Evolutionary conservation across 2,888 invertebrate species (phyloP).

Genomic region (Calephelis perditalis): DNA sequence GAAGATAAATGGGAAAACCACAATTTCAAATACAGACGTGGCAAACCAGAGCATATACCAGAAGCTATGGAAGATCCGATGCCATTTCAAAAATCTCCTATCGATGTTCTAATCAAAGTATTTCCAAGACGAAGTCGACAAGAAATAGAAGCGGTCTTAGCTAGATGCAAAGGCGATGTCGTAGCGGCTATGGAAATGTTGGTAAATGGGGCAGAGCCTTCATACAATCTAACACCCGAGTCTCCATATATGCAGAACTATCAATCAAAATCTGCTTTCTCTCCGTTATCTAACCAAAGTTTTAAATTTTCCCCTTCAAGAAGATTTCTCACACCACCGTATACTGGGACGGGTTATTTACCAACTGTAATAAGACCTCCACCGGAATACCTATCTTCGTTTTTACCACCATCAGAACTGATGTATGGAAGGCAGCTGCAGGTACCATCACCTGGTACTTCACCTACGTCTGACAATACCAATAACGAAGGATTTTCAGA

Average conservation of each 20-base stretch:
- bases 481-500: constrained; percentile 73
- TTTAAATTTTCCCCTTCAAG: constrained; percentile 84
- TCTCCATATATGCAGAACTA: constrained; percentile 67
- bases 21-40: constrained; percentile 62
- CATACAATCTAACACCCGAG: constrained; percentile 60
- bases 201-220: constrained; percentile 79
- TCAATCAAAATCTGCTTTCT: constrained; percentile 86
- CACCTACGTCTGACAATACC: constrained; percentile 71
- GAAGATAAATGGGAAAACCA: constrained; percentile 66
- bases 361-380: constrained; percentile 84
- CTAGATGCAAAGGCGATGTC: constrained; percentile 92
- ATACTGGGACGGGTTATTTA: constrained; percentile 89
- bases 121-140: constrained; percentile 92
- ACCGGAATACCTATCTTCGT: constrained; percentile 67
- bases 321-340: constrained; percentile 88
- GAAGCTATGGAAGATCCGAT: constrained; percentile 45
- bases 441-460: constrained; percentile 68
- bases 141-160: constrained; percentile 91
- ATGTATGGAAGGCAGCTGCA: constrained; percentile 68
- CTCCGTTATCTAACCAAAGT: constrained; percentile 81
- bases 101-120: constrained; percentile 92
- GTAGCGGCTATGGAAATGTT: constrained; percentile 96
- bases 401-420: constrained; percentile 67
- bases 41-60: constrained; percentile 41
- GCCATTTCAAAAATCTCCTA: constrained; percentile 82